Evolutionary conservation across 2,113 vertebrate genomes (phyloP).

Genomic region (Ailurus styani): DNA sequence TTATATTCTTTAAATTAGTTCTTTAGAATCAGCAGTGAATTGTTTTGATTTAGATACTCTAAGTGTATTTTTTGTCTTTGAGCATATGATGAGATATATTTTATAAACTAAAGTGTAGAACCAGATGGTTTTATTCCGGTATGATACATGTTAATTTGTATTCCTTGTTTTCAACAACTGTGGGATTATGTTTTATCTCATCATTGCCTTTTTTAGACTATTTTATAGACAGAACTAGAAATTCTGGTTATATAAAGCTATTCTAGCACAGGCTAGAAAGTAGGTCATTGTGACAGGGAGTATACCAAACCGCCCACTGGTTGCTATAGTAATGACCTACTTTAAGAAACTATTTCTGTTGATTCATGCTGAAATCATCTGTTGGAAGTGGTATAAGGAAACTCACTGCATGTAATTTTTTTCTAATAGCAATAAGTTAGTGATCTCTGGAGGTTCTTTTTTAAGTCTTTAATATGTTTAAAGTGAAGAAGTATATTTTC

Average conservation of each 20-base stretch:
- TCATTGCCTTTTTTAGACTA: slow-evolving; percentile 49
- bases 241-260: slow-evolving; percentile 71
- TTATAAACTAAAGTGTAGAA: slow-evolving; percentile 5
- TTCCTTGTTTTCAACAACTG: slow-evolving; percentile 26
- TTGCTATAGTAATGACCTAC: slow-evolving; percentile 88
- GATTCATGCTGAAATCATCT: slow-evolving; percentile 84
- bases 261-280: slow-evolving; percentile 80
- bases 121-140: slow-evolving; percentile 24
- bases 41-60: slow-evolving; percentile 41
- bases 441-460: neutral
- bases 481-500: slow-evolving; percentile 40
- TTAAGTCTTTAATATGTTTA: slow-evolving; percentile 30
- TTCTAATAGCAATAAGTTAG: slow-evolving; percentile 39
- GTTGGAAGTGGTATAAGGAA: slow-evolving; percentile 78
- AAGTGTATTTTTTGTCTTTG: slow-evolving; percentile 39
- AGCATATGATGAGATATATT: slow-evolving; percentile 19
- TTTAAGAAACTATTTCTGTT: slow-evolving; percentile 85
- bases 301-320: slow-evolving; percentile 79
- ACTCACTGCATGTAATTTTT: slow-evolving; percentile 7
- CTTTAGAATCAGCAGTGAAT: neutral
- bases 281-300: slow-evolving; percentile 89
- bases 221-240: slow-evolving; percentile 74
- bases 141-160: slow-evolving; percentile 52
- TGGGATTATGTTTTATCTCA: slow-evolving; percentile 40
- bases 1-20: slow-evolving; percentile 3